phyloP scores from a whole-genome alignment of 2,888 invertebrate genomes.

The Athalia rosae region DNA sequence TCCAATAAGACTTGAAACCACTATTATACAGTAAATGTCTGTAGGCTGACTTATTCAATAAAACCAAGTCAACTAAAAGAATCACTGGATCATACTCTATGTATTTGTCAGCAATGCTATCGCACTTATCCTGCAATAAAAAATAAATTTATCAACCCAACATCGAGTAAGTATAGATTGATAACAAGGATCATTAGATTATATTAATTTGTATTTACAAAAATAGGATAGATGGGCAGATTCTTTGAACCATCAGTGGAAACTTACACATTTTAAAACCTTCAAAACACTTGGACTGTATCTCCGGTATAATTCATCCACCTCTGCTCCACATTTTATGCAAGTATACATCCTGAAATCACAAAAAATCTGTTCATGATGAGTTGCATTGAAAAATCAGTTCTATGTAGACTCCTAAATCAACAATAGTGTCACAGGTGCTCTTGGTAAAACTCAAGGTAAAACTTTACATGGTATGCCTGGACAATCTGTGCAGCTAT shows the following conservation, averaged over 20 bases:
- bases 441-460: background rate
- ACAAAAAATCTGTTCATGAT: background rate
- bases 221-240: too few relatives aligned
- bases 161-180: too few relatives aligned
- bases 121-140: slow-evolving; percentile 82
- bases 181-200: too few relatives aligned
- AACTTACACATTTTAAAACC: slow-evolving; percentile 84
- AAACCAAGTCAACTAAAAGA: slow-evolving; percentile 88
- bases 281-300: slow-evolving; percentile 84
- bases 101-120: slow-evolving; percentile 88
- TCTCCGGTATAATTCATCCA: slow-evolving; percentile 80
- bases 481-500: too few relatives aligned
- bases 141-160: slow-evolving; percentile 13
- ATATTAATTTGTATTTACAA: too few relatives aligned
- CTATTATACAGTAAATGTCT: slow-evolving; percentile 90
- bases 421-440: background rate
- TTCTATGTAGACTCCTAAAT: background rate
- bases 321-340: slow-evolving; percentile 81
- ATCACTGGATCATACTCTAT: slow-evolving; percentile 94
- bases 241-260: background rate
- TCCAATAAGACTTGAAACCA: slow-evolving; percentile 86
- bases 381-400: background rate
- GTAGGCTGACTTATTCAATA: slow-evolving; percentile 88
- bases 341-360: slow-evolving; percentile 73
- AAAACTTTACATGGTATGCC: background rate